Percentiles rank a stretch among this genome's conserved stretches.
Conservation (phyloP, 2,113 vertebrate species). For the Tyrannus savana region DNA sequence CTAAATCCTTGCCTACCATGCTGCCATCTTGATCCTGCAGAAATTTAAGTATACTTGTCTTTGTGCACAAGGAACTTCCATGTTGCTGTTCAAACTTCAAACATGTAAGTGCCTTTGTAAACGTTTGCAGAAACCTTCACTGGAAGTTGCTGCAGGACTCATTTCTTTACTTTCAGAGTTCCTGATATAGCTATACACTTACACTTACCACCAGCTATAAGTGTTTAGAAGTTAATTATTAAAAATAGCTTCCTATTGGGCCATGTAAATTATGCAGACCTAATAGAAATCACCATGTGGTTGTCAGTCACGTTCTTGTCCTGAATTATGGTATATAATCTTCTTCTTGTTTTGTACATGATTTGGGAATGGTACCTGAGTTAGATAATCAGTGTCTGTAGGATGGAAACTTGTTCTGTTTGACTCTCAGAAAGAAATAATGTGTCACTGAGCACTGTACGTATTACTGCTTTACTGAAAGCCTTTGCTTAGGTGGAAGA, state of each 20-base stretch:
- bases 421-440: background rate
- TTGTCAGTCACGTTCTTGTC: background rate
- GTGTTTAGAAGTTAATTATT: background rate
- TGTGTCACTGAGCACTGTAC: background rate
- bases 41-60: background rate
- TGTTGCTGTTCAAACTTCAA: background rate
- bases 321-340: background rate
- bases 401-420: background rate
- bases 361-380: background rate
- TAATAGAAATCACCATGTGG: background rate
- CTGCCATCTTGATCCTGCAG: background rate
- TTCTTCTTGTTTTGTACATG: background rate
- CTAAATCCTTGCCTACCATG: background rate
- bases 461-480: background rate
- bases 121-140: background rate
- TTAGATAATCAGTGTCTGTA: background rate
- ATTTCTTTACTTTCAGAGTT: background rate
- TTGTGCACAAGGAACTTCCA: background rate
- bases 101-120: background rate
- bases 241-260: background rate
- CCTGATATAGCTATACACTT: background rate
- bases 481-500: background rate
- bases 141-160: background rate
- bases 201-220: background rate
- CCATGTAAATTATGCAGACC: background rate